A percentile compares a stretch with the other conserved stretches of the same genome.
Conservation (phyloP, 92 coral and sea anemone species). For the Actinernus sp. region DNA sequence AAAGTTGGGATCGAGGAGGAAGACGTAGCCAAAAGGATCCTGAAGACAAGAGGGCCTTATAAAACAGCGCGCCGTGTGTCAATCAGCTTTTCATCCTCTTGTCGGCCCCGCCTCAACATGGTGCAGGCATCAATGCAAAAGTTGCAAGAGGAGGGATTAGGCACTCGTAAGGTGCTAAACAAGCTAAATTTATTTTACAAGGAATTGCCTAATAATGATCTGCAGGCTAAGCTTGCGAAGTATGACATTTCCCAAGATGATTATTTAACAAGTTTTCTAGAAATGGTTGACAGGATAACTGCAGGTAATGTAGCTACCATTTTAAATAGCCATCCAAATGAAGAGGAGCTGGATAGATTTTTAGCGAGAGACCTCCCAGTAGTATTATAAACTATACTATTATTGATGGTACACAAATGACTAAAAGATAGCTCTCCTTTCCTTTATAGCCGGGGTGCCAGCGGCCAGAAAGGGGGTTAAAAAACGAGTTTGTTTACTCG, state of each 20-base stretch:
- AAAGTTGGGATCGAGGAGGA: slow-evolving; percentile 46
- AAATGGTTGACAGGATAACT: slow-evolving; percentile 1
- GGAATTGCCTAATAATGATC: slow-evolving; percentile 32
- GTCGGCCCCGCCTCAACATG: slow-evolving; percentile 39
- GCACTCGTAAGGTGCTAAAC: slow-evolving; percentile 4
- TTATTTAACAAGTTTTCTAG: neutral
- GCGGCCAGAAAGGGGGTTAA: slow-evolving; percentile 1
- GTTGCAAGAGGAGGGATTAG: slow-evolving; percentile 11
- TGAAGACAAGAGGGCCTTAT: slow-evolving; percentile 62
- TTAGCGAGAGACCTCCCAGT: neutral
- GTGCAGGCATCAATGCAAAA: slow-evolving; percentile 51
- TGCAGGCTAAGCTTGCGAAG: slow-evolving; percentile 37
- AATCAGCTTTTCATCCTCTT: slow-evolving; percentile 56
- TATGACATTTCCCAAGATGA: neutral
- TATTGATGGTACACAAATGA: too few species aligned
- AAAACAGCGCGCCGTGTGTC: slow-evolving; percentile 66
- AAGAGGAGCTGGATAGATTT: neutral
- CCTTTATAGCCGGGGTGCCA: slow-evolving; percentile 1
- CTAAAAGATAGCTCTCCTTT: too few species aligned
- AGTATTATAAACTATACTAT: too few species aligned
- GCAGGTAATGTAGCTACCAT: slow-evolving; percentile 5
- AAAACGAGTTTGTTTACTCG: slow-evolving; percentile 3
- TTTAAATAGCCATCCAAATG: slow-evolving; percentile 3
- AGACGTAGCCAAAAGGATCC: slow-evolving; percentile 39
- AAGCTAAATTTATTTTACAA: slow-evolving; percentile 54